Base-by-base conservation (phyloP, 2,797 vertebrate genomes). In the Silurus lanzhouensis region DNA sequence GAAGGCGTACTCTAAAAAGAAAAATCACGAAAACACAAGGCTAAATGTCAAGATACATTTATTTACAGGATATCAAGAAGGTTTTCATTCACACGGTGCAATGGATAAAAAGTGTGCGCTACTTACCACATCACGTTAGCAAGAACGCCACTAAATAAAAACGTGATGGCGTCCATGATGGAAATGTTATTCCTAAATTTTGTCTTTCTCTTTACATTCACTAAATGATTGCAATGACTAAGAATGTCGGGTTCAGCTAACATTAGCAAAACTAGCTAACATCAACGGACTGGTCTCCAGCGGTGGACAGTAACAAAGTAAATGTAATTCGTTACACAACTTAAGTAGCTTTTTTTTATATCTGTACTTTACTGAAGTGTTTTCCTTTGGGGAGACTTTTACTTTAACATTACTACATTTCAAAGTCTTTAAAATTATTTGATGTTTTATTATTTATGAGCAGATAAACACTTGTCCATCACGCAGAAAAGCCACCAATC, bases 1-100 rank as follows among this genome's bases (percentile, higher is more conserved):
- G 89, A 96, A 96, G 85, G 95, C 95, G 87, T 96, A 96, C 82
- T 96, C 95, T 96, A 87, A 1, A 78, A 1, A 38, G 27, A n/a
- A 57, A 70, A 61, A 71, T 8, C 20, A 78, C 1, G 9, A 1
- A 81, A 17, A 27, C 27, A 67, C 19, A 67, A 57, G 9, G 52
- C 14, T 38, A 20, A 78, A 63, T n/a, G 46, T 31, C 31, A 31
- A 38, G 38, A 38, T 38, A 38, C 38, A 38, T 38, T 38, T 38
- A 38, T 38, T 38, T 38, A 15, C 9, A 2, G 2, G 12, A 79
- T 15, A 10, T 6, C 5, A 25, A 25, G 2, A 15, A 48, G 14
- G 3, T 52, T 74, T 17, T 22, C 8, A 74, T 74, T 74, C 12
- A 14, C 12, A 48, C 46, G 7, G 22, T 7, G 6, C 22, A 25